These are phyloP conservation scores for Thamnaconus septentrionalis DNA, from an alignment of 2,113 vertebrate genomes.

Conservation along the genomic window DNA sequence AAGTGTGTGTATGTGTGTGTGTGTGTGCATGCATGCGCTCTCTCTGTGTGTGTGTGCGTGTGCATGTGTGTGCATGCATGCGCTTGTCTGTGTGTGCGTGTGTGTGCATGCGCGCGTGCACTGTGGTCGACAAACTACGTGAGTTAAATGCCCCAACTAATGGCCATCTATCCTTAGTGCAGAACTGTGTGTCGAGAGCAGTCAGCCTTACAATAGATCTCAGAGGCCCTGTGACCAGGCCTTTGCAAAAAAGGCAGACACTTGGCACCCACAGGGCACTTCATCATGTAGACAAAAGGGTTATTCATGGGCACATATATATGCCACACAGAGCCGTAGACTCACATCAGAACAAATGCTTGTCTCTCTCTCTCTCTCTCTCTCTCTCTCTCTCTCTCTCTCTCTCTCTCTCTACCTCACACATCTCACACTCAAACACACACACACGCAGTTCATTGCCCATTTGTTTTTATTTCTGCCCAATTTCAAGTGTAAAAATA, in stretches of 20 bases:
- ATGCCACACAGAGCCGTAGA: constrained; percentile 16
- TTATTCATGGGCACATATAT: constrained; percentile 52
- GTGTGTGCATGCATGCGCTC: too few species aligned
- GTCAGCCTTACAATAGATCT: constrained; percentile 37
- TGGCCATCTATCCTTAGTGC: neutral
- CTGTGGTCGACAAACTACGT: too few species aligned
- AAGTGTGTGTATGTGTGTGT: too few species aligned
- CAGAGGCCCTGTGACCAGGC: constrained; percentile 42
- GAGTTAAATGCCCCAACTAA: too few species aligned
- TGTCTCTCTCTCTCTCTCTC: too few species aligned
- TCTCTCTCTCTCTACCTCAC: constrained; percentile 31
- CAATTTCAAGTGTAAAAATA: too few species aligned
- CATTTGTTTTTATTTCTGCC: too few species aligned
- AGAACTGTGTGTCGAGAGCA: constrained; percentile 30
- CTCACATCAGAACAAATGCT: neutral
- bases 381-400: too few species aligned
- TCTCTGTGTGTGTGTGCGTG: neutral
- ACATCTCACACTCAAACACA: constrained; percentile 64
- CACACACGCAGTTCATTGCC: constrained; percentile 13
- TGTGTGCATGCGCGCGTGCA: constrained; percentile 7
- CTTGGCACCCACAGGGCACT: constrained; percentile 62
- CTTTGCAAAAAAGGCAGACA: constrained; percentile 38
- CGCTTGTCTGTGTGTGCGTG: constrained; percentile 9
- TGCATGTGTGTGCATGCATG: constrained; percentile 2
- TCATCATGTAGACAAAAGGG: constrained; percentile 61